A percentile compares a stretch with the other conserved stretches of the same genome.
Evolutionary conservation across 2,113 vertebrate genomes (phyloP).

Genomic region (Caloenas nicobarica): DNA sequence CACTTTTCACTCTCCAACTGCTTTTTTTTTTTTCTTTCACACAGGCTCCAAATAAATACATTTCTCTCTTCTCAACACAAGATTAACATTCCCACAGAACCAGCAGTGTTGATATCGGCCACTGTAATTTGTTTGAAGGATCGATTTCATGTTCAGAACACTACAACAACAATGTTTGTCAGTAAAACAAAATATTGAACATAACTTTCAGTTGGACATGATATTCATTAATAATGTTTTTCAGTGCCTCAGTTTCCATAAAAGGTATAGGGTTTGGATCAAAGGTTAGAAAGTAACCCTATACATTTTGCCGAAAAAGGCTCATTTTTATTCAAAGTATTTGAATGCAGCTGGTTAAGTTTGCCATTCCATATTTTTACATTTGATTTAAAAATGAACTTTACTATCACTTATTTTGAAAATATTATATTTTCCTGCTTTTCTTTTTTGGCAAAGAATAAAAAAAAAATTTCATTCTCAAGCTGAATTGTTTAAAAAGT

Average conservation of each 20-base stretch:
- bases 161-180: neutral
- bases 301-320: neutral
- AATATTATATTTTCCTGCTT: neutral
- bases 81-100: neutral
- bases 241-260: neutral
- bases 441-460: neutral
- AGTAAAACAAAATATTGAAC: constrained; percentile 35
- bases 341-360: neutral
- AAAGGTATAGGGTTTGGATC: neutral
- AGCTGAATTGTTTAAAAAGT: neutral
- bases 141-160: constrained; percentile 24
- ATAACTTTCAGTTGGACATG: neutral
- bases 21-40: neutral
- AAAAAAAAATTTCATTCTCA: neutral
- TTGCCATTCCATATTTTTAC: neutral
- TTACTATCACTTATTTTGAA: neutral
- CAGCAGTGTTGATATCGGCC: neutral
- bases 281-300: neutral
- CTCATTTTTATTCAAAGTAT: neutral
- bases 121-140: constrained; percentile 29
- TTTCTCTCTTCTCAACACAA: constrained; percentile 6
- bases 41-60: neutral
- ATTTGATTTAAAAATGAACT: neutral
- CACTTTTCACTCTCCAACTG: neutral
- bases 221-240: constrained; percentile 39